Conservation (phyloP, 2,888 invertebrate genomes). For the Pantelozetes paolii region DNA sequence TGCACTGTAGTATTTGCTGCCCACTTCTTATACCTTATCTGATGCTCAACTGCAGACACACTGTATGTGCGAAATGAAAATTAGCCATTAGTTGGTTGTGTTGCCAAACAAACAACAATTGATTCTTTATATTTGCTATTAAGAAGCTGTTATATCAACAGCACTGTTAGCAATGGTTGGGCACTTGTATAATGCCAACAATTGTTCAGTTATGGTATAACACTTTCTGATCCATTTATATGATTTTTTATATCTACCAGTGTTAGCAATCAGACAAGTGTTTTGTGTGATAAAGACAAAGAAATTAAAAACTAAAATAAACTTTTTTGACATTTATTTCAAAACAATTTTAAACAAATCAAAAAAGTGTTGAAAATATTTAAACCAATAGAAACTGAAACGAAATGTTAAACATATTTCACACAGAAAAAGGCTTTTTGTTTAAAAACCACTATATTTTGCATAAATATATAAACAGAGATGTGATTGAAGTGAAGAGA, state of each 20-base stretch:
- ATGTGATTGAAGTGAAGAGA: background rate
- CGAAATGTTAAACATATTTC: too few relatives aligned
- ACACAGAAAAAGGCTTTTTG: too few relatives aligned
- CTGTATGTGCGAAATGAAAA: constrained; percentile 15
- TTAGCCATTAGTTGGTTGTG: constrained; percentile 23
- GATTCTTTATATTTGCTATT: background rate
- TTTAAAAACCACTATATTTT: background rate
- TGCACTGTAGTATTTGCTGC: constrained; percentile 9
- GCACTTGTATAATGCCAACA: background rate
- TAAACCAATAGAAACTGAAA: too few relatives aligned
- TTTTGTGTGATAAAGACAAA: background rate
- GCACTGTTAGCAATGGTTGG: background rate
- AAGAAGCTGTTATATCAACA: background rate
- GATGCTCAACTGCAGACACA: background rate
- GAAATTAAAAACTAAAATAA: background rate
- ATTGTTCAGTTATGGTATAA: background rate
- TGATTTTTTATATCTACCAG: background rate
- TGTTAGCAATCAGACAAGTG: constrained; percentile 2
- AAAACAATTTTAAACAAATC: too few relatives aligned
- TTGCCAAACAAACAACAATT: background rate
- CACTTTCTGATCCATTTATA: background rate
- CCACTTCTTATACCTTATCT: background rate
- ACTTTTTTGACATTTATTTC: background rate
- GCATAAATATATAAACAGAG: background rate
- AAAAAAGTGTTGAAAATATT: too few relatives aligned